Percentiles rank a stretch among this genome's conserved stretches.
Conservation (phyloP, 2,797 vertebrate genomes). For the Labroides dimidiatus region DNA sequence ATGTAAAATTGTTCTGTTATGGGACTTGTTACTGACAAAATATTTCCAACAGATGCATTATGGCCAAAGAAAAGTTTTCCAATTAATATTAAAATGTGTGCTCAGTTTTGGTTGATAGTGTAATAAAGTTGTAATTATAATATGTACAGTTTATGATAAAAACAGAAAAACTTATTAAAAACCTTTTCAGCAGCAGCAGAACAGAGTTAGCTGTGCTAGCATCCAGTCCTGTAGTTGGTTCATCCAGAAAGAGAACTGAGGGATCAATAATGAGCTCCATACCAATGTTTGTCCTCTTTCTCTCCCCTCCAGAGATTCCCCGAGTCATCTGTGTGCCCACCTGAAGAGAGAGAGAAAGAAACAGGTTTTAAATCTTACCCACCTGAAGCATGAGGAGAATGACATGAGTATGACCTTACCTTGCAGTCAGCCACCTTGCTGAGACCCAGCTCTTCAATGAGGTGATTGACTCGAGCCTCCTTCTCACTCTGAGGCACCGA, state of each 20-base stretch:
- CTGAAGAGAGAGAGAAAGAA: conserved; percentile 65
- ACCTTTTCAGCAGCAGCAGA: conserved; percentile 92
- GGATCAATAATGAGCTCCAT: conserved; percentile 97
- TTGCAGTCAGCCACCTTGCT: conserved; percentile 92
- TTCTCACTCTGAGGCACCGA: conserved; percentile 86
- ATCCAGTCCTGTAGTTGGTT: conserved; percentile 95
- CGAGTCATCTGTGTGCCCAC: conserved; percentile 91
- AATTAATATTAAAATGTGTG: background rate
- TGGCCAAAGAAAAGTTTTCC: too few species aligned
- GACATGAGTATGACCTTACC: conserved; percentile 72
- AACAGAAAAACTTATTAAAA: background rate
- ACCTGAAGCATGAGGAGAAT: background rate
- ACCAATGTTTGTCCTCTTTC: conserved; percentile 95
- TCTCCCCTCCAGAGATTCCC: conserved; percentile 95
- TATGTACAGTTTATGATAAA: background rate
- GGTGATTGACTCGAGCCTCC: conserved; percentile 85
- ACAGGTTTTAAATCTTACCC: background rate
- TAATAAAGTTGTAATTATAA: too few species aligned
- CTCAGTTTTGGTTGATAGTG: too few species aligned
- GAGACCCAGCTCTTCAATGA: conserved; percentile 92
- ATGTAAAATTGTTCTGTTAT: too few species aligned
- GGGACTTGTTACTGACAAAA: too few species aligned
- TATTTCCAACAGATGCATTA: too few species aligned
- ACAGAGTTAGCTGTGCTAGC: conserved; percentile 95
- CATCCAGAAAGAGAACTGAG: conserved; percentile 93